Conservation (phyloP, 2,113 vertebrate species). For the Nyctibius bracteatus region DNA sequence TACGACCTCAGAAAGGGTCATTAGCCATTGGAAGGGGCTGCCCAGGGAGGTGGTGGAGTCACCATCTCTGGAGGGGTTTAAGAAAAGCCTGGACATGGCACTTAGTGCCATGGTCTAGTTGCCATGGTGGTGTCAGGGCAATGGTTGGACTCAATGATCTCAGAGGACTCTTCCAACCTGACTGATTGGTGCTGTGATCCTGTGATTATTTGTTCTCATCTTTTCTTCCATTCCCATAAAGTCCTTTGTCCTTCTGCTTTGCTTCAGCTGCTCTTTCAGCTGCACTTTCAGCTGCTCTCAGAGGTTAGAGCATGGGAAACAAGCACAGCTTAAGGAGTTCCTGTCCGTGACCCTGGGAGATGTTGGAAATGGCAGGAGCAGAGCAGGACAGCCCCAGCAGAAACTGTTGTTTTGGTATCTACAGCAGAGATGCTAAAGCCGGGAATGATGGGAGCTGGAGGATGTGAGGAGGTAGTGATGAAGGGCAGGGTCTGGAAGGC, state of each 20-base stretch:
- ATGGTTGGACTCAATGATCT: too few relatives aligned
- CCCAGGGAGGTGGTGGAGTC: too few relatives aligned
- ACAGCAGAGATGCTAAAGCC: background rate
- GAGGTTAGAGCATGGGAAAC: background rate
- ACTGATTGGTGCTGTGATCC: too few relatives aligned
- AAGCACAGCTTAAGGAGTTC: background rate
- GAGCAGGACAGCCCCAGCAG: background rate
- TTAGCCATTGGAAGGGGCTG: too few relatives aligned
- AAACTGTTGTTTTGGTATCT: background rate
- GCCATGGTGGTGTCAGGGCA: too few relatives aligned
- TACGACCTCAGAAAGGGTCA: too few relatives aligned
- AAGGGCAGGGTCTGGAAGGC: background rate
- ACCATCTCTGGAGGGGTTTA: too few relatives aligned
- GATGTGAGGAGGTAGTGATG: background rate
- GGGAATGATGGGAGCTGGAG: background rate
- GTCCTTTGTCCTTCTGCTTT: background rate
- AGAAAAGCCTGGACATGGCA: too few relatives aligned
- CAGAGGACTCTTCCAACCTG: too few relatives aligned
- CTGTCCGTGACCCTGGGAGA: background rate
- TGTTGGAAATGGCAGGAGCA: background rate
- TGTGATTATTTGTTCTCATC: background rate
- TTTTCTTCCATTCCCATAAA: background rate
- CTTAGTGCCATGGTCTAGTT: too few relatives aligned
- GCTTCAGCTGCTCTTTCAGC: background rate
- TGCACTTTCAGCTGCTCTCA: background rate